phyloP scores from a whole-genome alignment of 2,797 vertebrate genomes.

The Chloroceryle amazona region DNA sequence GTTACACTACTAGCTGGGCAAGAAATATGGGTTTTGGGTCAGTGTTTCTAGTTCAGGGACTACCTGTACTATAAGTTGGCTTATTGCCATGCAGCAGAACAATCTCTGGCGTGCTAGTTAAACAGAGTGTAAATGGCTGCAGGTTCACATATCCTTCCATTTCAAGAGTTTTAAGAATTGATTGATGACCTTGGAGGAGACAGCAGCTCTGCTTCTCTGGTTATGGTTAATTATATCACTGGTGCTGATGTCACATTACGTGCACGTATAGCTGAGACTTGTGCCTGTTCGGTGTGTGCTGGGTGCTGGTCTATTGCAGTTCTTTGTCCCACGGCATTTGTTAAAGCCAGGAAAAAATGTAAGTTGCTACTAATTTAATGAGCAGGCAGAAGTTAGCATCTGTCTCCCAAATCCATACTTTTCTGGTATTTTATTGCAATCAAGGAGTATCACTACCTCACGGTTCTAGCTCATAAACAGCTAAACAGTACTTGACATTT shows the following conservation, averaged over 20 bases:
- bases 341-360: not conserved
- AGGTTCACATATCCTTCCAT: not conserved
- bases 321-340: not conserved
- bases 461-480: slow-evolving; percentile 24
- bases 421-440: not conserved
- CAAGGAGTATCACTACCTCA: not conserved
- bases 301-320: not conserved
- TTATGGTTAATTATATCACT: not conserved
- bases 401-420: not conserved
- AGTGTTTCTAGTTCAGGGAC: not conserved
- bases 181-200: not conserved
- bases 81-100: not conserved
- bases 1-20: not conserved
- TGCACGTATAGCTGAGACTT: not conserved
- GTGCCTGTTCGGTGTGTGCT: not conserved
- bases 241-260: not conserved
- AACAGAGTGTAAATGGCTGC: not conserved
- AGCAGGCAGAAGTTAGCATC: not conserved
- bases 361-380: not conserved
- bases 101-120: not conserved
- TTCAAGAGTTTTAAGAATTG: not conserved
- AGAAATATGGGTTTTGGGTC: not conserved
- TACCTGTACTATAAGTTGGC: not conserved
- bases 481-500: slow-evolving; percentile 80
- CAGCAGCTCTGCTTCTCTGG: not conserved